Evolutionary conservation across 2,113 vertebrate genomes (phyloP).

Genomic region (Origma solitaria): DNA sequence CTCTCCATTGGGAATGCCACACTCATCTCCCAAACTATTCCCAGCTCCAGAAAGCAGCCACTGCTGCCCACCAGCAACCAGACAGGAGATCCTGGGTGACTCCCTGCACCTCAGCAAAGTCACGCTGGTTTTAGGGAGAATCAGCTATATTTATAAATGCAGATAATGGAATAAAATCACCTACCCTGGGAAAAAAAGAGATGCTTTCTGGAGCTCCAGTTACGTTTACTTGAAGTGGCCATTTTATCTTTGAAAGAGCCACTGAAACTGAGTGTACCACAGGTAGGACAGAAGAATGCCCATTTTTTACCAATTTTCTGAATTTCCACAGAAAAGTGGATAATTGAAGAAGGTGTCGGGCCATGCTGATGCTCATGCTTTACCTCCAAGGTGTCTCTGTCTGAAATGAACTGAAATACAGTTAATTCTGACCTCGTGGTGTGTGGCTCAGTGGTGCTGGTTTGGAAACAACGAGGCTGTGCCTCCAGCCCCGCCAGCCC

Average conservation of each 20-base stretch:
- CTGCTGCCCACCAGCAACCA: not conserved
- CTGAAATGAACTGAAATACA: not conserved
- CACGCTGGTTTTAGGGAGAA: not conserved
- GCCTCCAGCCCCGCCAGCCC: not conserved
- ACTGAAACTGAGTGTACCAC: not conserved
- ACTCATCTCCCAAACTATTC: not conserved
- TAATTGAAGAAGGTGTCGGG: fast-evolving
- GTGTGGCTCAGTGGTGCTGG: not conserved
- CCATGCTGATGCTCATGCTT: fast-evolving
- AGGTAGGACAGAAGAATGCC: not conserved
- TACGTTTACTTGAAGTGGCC: not conserved
- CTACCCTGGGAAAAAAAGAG: not conserved
- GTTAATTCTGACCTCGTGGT: not conserved
- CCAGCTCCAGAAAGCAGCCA: not conserved
- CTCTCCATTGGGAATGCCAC: not conserved
- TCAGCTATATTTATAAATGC: not conserved
- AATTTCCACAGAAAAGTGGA: not conserved
- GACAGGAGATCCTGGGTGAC: not conserved
- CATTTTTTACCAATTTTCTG: not conserved
- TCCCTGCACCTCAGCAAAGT: not conserved
- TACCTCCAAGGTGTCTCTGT: not conserved
- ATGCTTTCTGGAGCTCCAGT: not conserved
- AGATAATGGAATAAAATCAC: not conserved
- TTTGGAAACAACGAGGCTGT: fast-evolving
- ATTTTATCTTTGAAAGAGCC: not conserved